Base-by-base conservation (phyloP, 1,140 invertebrate genomes). In the Hormaphis cornu region DNA sequence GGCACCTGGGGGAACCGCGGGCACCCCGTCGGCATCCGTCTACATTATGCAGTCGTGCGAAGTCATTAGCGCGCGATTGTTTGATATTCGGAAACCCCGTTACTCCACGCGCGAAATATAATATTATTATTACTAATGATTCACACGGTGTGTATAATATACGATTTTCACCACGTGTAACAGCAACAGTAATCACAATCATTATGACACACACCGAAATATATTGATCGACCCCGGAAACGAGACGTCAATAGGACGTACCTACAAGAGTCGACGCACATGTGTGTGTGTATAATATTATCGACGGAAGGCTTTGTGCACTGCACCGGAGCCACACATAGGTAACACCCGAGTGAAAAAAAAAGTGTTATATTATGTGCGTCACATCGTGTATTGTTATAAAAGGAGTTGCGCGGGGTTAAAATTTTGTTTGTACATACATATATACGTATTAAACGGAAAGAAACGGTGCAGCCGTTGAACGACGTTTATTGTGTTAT, bases 191-290 rank as follows among this genome's bases (percentile, higher is more conserved):
- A 48, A 48, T 28, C 28, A 50, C 18, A 30, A 66, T 66, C 61
- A 66, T 66, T 48, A 66, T 48, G 61, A 66, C 61, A 66, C n/a
- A n/a, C n/a, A 48, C 53, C 48, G n/a, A 66, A 66, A 66, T 66
- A n/a, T n/a, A 66, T 66, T 66, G 61, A 66, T 66, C 61, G 44
- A 48, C 61, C 61, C 61, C 61, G 61, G 61, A 66, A 66, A 66
- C 28, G 61, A 66, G 42, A 66, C 44, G 61, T 66, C 61, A 66
- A 66, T 66, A 66, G 20, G 20, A 24, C 9, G 4, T n/a, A 9
- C 20, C 20, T 53, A 53, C n/a, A 53, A 3, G 24, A n/a, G 24
- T 53, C 44, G 52, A 18, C 28, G 30, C n/a, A n/a, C n/a, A n/a
- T n/a, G n/a, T n/a, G n/a, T n/a, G n/a, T n/a, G n/a, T n/a, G n/a